phyloP scores from a whole-genome alignment of 2,797 vertebrate species.

The Petrocephalus sullivani region DNA sequence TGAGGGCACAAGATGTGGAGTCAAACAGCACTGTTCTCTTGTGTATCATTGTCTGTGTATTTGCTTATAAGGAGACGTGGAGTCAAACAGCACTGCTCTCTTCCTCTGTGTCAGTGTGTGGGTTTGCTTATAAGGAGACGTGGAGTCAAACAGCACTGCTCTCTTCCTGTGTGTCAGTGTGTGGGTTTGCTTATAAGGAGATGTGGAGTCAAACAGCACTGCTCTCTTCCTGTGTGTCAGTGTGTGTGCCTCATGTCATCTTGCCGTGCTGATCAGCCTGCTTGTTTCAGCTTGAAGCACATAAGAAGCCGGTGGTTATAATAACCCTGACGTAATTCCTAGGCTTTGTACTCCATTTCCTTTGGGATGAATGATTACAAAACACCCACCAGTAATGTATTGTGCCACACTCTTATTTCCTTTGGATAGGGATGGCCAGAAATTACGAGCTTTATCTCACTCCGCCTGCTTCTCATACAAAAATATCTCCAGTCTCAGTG shows the following conservation, averaged over 20 bases:
- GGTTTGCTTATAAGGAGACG: not conserved
- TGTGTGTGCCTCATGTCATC: not conserved
- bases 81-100: not conserved
- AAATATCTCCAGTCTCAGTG: not conserved
- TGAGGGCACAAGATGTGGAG: not conserved
- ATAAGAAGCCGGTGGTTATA: not conserved
- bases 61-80: not conserved
- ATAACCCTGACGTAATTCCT: slow-evolving; percentile 11
- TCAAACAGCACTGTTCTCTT: not conserved
- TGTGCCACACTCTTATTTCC: not conserved
- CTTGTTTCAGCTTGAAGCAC: not conserved
- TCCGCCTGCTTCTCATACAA: not conserved
- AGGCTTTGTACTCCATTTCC: not conserved
- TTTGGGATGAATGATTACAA: not conserved
- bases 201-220: not conserved
- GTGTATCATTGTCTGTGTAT: not conserved
- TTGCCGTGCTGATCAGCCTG: not conserved
- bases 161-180: not conserved
- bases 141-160: not conserved
- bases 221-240: not conserved
- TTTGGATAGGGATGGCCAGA: not conserved
- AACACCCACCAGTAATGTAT: not conserved
- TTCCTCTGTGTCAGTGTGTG: not conserved
- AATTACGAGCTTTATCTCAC: not conserved
- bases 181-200: not conserved